These are phyloP conservation scores for Simalia tracyae DNA, from an alignment of 2,797 vertebrate species.

Conservation along the genomic window DNA sequence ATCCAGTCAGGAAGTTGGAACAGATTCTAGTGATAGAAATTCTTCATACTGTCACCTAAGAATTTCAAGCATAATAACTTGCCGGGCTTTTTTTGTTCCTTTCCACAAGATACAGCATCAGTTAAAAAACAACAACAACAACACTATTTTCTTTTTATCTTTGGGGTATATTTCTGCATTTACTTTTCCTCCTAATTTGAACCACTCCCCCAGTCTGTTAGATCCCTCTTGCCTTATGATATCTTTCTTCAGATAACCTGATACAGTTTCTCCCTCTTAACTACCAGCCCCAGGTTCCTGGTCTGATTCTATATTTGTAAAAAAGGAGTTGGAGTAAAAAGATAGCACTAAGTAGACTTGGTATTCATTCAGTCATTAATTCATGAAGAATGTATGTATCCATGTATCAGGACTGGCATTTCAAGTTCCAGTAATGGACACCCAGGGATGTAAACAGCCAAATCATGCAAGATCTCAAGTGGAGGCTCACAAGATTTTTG, in stretches of 20 bases:
- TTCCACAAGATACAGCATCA: neutral
- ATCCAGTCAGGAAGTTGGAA: neutral
- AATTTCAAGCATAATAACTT: neutral
- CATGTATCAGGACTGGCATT: neutral
- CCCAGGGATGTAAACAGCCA: neutral
- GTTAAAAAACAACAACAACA: neutral
- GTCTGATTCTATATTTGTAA: neutral
- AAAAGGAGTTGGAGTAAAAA: neutral
- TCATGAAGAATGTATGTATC: neutral
- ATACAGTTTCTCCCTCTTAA: neutral
- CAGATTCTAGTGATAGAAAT: neutral
- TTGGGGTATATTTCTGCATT: neutral
- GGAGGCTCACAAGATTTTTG: neutral
- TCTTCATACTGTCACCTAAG: neutral
- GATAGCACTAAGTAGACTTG: neutral
- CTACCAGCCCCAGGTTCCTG: neutral
- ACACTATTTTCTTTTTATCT: neutral
- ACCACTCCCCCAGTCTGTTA: too few relatives aligned
- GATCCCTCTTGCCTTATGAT: neutral
- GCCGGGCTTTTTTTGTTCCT: neutral
- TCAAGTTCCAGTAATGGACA: neutral
- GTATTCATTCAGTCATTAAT: neutral
- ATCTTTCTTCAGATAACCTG: neutral
- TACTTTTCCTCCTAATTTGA: neutral
- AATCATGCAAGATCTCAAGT: neutral